Conservation (phyloP, 1,140 invertebrate genomes). For the Anagrus nilaparvatae region DNA sequence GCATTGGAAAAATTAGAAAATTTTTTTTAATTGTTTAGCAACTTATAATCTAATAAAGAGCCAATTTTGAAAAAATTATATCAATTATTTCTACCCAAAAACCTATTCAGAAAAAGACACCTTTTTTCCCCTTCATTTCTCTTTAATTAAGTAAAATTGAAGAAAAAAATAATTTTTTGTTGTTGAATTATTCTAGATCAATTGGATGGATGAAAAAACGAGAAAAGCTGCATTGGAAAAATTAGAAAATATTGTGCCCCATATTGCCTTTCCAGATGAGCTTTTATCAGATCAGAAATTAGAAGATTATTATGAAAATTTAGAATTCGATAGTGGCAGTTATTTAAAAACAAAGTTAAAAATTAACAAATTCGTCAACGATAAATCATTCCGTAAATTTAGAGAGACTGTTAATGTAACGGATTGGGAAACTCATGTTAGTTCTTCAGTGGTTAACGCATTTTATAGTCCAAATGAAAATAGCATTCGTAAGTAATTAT, state of each 20-base stretch:
- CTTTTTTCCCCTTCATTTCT: too few relatives aligned
- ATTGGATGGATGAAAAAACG: conserved; percentile 84
- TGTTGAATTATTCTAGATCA: conserved; percentile 52
- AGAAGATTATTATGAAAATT: conserved; percentile 62
- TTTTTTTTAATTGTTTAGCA: too few relatives aligned
- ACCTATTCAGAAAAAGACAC: too few relatives aligned
- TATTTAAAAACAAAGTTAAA: conserved; percentile 67
- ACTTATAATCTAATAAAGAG: too few relatives aligned
- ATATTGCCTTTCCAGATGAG: conserved; percentile 78
- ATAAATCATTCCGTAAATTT: conserved; percentile 66
- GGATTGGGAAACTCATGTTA: conserved; percentile 49
- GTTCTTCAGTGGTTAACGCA: conserved; percentile 70
- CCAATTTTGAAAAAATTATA: too few relatives aligned
- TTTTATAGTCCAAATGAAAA: conserved; percentile 75
- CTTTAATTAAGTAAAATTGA: too few relatives aligned
- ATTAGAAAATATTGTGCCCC: conserved; percentile 59
- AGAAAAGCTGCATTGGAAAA: conserved; percentile 60
- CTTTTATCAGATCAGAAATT: conserved; percentile 65
- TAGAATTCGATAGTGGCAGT: conserved; percentile 58
- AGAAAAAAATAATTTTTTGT: too few relatives aligned
- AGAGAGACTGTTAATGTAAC: too few relatives aligned
- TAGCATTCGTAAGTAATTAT: conserved; percentile 65
- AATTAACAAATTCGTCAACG: conserved; percentile 63
- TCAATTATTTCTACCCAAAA: too few relatives aligned
- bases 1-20: neutral